Evolutionary conservation across 2,113 vertebrate genomes (phyloP).

Genomic region (Oreocharis arfaki): DNA sequence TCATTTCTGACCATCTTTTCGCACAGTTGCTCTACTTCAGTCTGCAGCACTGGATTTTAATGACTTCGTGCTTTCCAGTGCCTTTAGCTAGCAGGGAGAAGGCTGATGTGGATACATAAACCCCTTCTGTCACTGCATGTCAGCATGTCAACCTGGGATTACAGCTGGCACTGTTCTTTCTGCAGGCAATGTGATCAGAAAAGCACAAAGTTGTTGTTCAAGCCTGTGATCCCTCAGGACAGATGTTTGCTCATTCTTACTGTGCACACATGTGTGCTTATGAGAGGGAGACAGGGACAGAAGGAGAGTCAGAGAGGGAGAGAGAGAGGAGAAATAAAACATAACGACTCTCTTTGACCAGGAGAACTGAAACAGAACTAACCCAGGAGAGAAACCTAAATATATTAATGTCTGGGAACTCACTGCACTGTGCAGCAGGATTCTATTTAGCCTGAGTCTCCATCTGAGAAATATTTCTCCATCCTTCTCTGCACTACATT

Average conservation of each 20-base stretch:
- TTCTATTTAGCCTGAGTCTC: not conserved
- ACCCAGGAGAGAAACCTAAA: not conserved
- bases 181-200: conserved; percentile 33
- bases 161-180: conserved; percentile 13
- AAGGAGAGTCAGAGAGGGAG: not conserved
- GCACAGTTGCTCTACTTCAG: not conserved
- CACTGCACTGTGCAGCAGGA: not conserved
- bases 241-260: conserved; percentile 19
- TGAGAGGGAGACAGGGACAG: not conserved
- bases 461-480: not conserved
- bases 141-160: conserved; percentile 19
- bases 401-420: not conserved
- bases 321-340: not conserved
- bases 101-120: not conserved
- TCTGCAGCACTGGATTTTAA: not conserved
- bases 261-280: not conserved
- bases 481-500: not conserved
- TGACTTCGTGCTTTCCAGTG: not conserved
- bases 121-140: conserved; percentile 25
- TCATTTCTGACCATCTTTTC: not conserved
- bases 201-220: conserved; percentile 29
- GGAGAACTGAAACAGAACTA: conserved; percentile 29
- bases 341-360: not conserved
- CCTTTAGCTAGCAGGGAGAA: not conserved
- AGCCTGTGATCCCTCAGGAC: not conserved